phyloP scores from a whole-genome alignment of 2,888 invertebrate genomes.

The Diarsia brunnea region DNA sequence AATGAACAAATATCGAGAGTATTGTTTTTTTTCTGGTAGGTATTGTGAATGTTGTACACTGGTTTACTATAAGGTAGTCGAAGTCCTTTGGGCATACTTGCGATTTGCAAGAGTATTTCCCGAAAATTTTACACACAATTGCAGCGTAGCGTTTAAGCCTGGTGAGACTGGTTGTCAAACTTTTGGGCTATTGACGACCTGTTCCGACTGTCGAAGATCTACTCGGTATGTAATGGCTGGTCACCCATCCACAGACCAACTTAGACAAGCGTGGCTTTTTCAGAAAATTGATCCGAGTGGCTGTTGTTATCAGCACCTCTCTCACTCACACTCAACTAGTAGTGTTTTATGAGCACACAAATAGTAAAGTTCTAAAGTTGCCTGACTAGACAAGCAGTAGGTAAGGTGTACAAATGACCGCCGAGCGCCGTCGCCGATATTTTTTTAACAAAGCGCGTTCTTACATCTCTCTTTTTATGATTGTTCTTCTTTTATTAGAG shows the following conservation, averaged over 20 bases:
- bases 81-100: no score
- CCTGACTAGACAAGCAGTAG: conserved; percentile 59
- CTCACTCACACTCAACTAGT: not conserved
- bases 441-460: conserved; percentile 81
- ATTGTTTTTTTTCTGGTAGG: not conserved
- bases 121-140: not conserved
- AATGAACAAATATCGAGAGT: conserved; percentile 16
- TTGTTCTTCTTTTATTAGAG: conserved; percentile 90
- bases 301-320: no score
- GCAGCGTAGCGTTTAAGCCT: not conserved
- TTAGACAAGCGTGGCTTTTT: no score
- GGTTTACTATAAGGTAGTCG: not conserved
- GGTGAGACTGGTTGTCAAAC: no score
- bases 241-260: no score
- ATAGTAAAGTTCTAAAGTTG: conserved; percentile 64
- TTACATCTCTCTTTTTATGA: conserved; percentile 88
- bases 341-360: not conserved
- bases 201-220: no score
- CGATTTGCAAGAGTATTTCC: not conserved
- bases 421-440: conserved; percentile 63
- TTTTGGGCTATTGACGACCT: no score
- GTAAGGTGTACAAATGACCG: conserved; percentile 60
- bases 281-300: no score
- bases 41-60: not conserved
- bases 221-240: no score